A percentile compares a stretch with the other conserved stretches of the same genome.
Evolutionary conservation across 1,140 invertebrate genomes (phyloP).

Genomic region (Ruditapes philippinarum): DNA sequence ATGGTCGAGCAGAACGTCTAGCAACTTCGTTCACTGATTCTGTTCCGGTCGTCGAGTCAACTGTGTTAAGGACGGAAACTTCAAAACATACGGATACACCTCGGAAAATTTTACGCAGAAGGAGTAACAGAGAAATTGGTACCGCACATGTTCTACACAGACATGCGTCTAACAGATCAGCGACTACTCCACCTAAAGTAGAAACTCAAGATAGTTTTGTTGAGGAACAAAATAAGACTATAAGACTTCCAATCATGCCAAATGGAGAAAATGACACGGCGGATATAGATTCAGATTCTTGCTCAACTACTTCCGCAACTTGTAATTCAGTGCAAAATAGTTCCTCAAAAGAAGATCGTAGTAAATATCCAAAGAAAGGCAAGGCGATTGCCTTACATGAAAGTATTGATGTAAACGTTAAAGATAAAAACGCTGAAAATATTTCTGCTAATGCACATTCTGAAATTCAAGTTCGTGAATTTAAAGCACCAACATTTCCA

Average conservation of each 20-base stretch:
- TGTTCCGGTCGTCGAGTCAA: neutral
- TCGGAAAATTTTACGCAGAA: neutral
- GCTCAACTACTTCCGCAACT: conserved; percentile 62
- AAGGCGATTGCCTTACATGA: conserved; percentile 43
- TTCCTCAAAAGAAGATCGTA: neutral
- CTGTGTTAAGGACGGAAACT: neutral
- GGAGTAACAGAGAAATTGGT: conserved; percentile 4
- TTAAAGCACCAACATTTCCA: conserved; percentile 8
- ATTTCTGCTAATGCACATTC: neutral
- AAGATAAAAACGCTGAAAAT: neutral
- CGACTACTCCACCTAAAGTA: conserved; percentile 16
- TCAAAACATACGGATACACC: neutral
- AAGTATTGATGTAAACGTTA: conserved; percentile 14
- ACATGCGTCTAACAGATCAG: conserved; percentile 23
- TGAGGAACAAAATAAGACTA: conserved; percentile 31
- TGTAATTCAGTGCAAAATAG: conserved; percentile 43
- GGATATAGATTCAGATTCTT: conserved; percentile 43
- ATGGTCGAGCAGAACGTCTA: conserved; percentile 24
- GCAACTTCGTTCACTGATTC: neutral
- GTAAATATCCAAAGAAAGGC: conserved; percentile 52
- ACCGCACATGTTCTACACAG: conserved; percentile 66
- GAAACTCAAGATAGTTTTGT: neutral
- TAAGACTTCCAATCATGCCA: conserved; percentile 47
- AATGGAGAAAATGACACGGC: conserved; percentile 17
- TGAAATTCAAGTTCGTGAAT: neutral